Evolutionary conservation across 2,113 vertebrate genomes (phyloP).

Genomic region (Prunella himalayana): DNA sequence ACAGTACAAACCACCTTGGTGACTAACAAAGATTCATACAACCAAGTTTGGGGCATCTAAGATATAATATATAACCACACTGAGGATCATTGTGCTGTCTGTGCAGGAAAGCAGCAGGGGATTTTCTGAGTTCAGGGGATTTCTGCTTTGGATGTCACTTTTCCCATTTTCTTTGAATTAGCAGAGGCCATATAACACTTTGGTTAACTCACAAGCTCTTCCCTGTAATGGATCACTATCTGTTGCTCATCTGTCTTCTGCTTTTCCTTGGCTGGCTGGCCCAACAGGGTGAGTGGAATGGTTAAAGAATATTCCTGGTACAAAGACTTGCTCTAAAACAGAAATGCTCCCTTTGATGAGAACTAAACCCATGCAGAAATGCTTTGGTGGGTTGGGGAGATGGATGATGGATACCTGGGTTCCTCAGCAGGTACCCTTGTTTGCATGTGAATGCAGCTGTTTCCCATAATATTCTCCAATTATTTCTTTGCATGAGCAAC

Average conservation of each 20-base stretch:
- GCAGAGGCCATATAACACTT: not conserved
- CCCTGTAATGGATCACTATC: not conserved
- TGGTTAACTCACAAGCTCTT: not conserved
- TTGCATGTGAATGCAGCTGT: not conserved
- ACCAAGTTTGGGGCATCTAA: not conserved
- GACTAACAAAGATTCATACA: not conserved
- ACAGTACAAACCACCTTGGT: not conserved
- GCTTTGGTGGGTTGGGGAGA: not conserved
- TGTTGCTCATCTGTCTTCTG: not conserved
- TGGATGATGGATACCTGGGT: not conserved
- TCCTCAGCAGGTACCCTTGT: not conserved
- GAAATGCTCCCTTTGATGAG: not conserved
- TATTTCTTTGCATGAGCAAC: conserved; percentile 17
- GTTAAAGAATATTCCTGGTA: not conserved
- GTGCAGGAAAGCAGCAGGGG: not conserved
- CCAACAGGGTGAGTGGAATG: not conserved
- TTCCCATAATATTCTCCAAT: conserved; percentile 29
- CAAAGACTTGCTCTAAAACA: not conserved
- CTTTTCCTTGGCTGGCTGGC: not conserved
- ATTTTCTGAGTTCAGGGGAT: not conserved
- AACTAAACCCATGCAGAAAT: not conserved
- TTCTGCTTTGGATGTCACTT: not conserved
- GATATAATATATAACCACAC: not conserved
- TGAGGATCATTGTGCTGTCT: accelerated
- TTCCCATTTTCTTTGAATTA: not conserved